Base-by-base conservation (phyloP, 2,113 vertebrate genomes). In the Ictidomys tridecemlineatus region DNA sequence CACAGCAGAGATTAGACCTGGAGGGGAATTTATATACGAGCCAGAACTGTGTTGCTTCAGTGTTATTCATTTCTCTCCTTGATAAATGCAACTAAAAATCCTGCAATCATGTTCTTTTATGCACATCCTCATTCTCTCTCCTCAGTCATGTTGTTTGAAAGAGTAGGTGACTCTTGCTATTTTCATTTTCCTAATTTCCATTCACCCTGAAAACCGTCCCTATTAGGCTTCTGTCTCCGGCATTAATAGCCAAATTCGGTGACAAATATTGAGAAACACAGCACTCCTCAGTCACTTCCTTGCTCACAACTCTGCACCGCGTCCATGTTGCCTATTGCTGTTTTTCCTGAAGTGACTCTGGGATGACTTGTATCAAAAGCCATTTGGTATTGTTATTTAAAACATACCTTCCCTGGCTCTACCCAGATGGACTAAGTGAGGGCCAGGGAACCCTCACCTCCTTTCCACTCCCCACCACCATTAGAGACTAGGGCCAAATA, bases 391-490 rank as follows among this genome's bases (percentile, higher is more conserved):
- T 61, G 28, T 51, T 4, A 1, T 80, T 45, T 61, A 39, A 45
- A 78, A 45, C 13, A 2, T 1, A 5, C 13, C 20, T 37, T 69
- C 20, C 13, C 24, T 20, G 24, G 1, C 16, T 56, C 16, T 42
- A 0, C 42, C 20, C 3, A 87, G 63, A 30, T 37, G 53, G 6
- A 11, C 42, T 16, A 45, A 51, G 4, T 0, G 73, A 87, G 70
- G 82, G 78, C 83, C 80, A 24, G 37, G 92, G 51, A 61, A 12
- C 51, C 6, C 63, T 24, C 1, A 2, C 10, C 48, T 4, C 1
- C 48, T 16, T 0, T 28, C 16, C 4, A 0, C 5, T 3, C 2
- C 39, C 9, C 5, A 11, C 9, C 48, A 0, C 37, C 42, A 0
- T 72, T 11, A 48, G 53, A 70, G 65, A 20, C 78, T 39, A 65